These are phyloP conservation scores for Lasioglossum calceatum DNA, from an alignment of 2,888 invertebrate genomes.

Conservation along the genomic window DNA sequence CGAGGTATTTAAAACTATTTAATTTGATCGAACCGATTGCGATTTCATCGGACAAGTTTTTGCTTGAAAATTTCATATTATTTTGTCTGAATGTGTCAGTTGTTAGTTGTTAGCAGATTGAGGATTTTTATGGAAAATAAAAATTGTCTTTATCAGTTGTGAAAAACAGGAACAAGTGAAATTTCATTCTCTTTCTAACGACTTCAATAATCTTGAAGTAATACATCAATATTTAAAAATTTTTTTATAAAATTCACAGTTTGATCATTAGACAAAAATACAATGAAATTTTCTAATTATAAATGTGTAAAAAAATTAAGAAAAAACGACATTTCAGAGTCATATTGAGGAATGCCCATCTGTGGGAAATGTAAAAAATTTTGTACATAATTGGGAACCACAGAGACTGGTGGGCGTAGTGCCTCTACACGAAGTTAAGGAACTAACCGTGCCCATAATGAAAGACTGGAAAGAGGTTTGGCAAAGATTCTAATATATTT, in stretches of 20 bases:
- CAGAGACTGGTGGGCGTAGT: slow-evolving; percentile 7
- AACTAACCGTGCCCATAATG: slow-evolving; percentile 14
- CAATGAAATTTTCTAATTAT: too few relatives aligned
- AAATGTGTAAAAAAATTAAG: background rate
- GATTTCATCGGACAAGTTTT: background rate
- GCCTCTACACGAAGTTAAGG: slow-evolving; percentile 2
- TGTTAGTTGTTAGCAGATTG: too few relatives aligned
- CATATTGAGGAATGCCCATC: background rate
- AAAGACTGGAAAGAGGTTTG: slow-evolving; percentile 45
- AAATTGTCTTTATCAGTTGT: too few relatives aligned
- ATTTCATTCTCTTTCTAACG: too few relatives aligned
- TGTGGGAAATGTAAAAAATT: background rate
- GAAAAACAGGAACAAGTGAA: too few relatives aligned
- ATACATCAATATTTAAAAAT: too few relatives aligned
- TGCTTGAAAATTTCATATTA: background rate
- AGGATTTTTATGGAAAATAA: too few relatives aligned
- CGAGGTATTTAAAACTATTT: slow-evolving; percentile 25
- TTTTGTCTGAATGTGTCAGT: too few relatives aligned
- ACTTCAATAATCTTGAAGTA: too few relatives aligned
- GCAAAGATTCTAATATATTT: background rate
- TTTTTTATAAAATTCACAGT: too few relatives aligned
- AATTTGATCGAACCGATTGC: background rate
- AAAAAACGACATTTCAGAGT: slow-evolving; percentile 22
- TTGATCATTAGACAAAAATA: too few relatives aligned
- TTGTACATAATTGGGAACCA: background rate